These are phyloP conservation scores for Escarpia spicata DNA, from an alignment of 2,888 invertebrate genomes.

Conservation along the genomic window DNA sequence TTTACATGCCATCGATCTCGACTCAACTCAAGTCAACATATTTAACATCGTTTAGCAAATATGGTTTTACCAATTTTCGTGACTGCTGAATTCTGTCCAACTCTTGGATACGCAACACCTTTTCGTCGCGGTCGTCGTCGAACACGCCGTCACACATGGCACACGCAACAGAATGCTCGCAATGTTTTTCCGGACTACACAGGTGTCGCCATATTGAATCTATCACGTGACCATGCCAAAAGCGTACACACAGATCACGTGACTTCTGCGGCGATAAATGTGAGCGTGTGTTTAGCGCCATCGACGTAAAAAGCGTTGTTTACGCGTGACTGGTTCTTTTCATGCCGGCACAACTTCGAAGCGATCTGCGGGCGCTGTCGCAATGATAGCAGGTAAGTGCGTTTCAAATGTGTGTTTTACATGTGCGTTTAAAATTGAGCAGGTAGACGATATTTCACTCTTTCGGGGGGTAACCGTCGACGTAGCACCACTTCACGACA, in stretches of 20 bases:
- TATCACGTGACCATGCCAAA: not conserved
- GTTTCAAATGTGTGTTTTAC: not conserved
- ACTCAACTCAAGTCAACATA: not conserved
- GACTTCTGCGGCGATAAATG: not conserved
- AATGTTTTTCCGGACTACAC: not conserved
- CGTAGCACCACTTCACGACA: too few species aligned
- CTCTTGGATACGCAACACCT: not conserved
- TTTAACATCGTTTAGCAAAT: not conserved
- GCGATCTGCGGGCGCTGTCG: not conserved
- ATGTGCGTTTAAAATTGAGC: not conserved
- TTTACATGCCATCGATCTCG: too few species aligned
- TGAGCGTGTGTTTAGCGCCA: not conserved
- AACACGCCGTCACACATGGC: not conserved
- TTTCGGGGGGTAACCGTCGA: too few species aligned
- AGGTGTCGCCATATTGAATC: slow-evolving; percentile 2
- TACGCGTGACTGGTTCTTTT: slow-evolving; percentile 13
- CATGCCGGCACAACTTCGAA: not conserved
- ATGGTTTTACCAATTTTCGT: not conserved
- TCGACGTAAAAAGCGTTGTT: not conserved
- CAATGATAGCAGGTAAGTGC: not conserved
- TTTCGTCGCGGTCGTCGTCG: not conserved
- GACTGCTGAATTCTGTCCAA: slow-evolving; percentile 6
- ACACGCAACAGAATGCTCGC: not conserved
- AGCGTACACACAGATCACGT: slow-evolving; percentile 1
- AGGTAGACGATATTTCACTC: not conserved